phyloP scores from a whole-genome alignment of 2,888 invertebrate species.

The Melanostoma scalare region DNA sequence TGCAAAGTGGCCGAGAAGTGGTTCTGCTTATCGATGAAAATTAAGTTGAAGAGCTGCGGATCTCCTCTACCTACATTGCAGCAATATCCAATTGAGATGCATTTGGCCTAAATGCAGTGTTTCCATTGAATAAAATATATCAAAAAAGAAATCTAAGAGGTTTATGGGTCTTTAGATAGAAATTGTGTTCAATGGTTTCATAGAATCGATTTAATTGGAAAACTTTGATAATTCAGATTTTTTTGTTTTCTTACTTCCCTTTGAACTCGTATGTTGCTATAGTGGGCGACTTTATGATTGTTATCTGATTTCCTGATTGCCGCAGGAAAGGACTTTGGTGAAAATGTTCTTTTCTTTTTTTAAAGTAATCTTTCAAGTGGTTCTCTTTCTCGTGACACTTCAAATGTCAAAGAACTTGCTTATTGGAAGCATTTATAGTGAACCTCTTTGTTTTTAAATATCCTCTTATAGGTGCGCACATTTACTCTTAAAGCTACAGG shows the following conservation, averaged over 20 bases:
- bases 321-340: no score
- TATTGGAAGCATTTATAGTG: no score
- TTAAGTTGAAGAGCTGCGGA: constrained; percentile 66
- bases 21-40: constrained; percentile 63
- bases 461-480: no score
- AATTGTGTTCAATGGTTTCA: constrained; percentile 7
- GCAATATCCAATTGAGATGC: constrained; percentile 16
- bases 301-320: no score
- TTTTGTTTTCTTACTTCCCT: constrained; percentile 38
- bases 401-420: no score
- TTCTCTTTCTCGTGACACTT: no score
- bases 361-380: no score
- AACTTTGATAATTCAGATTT: constrained; percentile 64
- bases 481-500: no score
- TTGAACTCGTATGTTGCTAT: no score
- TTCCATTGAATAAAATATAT: neutral
- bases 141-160: constrained; percentile 18
- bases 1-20: constrained; percentile 64
- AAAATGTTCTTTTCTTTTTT: no score
- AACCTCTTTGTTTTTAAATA: no score
- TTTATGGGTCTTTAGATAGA: neutral
- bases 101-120: constrained; percentile 35
- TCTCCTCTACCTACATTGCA: constrained; percentile 20
- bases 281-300: no score
- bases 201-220: constrained; percentile 67